Conservation (phyloP, 2,113 vertebrate genomes). For the Tragelaphus strepsiceros region DNA sequence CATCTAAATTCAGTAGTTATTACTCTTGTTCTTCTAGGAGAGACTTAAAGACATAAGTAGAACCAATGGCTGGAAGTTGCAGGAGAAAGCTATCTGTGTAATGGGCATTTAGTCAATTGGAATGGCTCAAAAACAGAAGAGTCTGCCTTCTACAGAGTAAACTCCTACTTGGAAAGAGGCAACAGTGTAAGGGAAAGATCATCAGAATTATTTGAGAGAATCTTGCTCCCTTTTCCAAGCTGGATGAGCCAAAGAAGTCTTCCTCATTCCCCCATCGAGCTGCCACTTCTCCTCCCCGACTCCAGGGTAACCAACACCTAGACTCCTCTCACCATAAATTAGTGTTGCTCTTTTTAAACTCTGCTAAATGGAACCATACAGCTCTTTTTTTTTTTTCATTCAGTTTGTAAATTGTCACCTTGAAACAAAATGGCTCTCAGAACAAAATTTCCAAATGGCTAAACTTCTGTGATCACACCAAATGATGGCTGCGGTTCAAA, state of each 20-base stretch:
- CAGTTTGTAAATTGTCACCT: not conserved
- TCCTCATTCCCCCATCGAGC: rapidly evolving
- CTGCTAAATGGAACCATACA: not conserved
- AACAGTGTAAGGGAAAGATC: not conserved
- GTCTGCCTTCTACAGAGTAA: not conserved
- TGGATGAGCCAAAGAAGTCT: not conserved
- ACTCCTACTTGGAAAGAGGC: not conserved
- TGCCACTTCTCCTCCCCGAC: rapidly evolving
- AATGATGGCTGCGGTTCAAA: not conserved
- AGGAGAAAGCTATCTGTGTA: not conserved
- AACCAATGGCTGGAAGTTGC: not conserved
- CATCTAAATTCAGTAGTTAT: not conserved
- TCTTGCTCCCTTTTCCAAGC: not conserved
- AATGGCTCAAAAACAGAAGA: not conserved
- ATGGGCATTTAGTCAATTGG: not conserved
- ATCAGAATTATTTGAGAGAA: not conserved
- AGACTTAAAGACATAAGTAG: not conserved
- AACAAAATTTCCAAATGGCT: not conserved
- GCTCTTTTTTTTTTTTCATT: not conserved
- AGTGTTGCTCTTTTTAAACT: not conserved
- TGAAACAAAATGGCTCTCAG: not conserved
- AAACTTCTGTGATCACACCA: not conserved
- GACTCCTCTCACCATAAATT: not conserved
- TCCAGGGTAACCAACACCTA: not conserved
- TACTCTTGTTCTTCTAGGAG: not conserved